Percentiles rank a stretch among this genome's conserved stretches.
These are phyloP conservation scores for Enteromius argenteus DNA, from an alignment of 2,797 vertebrate genomes.

Conservation along the genomic window DNA sequence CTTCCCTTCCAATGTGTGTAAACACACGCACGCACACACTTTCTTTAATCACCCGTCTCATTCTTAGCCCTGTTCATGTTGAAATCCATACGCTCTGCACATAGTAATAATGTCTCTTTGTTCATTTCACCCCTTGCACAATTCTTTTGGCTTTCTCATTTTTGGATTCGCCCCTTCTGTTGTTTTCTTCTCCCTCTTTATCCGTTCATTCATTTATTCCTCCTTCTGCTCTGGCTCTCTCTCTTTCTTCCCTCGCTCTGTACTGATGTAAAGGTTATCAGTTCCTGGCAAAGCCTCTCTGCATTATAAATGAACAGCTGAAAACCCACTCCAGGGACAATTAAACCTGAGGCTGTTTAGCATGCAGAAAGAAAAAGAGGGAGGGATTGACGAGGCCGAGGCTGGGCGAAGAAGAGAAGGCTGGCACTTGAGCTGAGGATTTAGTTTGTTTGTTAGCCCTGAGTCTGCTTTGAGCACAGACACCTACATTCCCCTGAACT, in stretches of 20 bases:
- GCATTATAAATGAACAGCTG: slow-evolving; percentile 70
- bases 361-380: slow-evolving; percentile 46
- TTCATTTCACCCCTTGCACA: slow-evolving; percentile 16
- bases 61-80: background rate
- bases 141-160: background rate
- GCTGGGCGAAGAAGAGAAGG: slow-evolving; percentile 22
- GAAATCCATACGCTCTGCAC: slow-evolving; percentile 5
- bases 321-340: slow-evolving; percentile 64
- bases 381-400: slow-evolving; percentile 29
- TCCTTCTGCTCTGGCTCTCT: slow-evolving; percentile 16
- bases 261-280: slow-evolving; percentile 75
- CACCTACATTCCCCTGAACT: slow-evolving; percentile 45
- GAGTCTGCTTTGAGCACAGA: slow-evolving; percentile 50
- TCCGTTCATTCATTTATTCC: slow-evolving; percentile 18
- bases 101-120: slow-evolving; percentile 33
- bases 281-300: slow-evolving; percentile 67
- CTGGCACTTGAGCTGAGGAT: slow-evolving; percentile 46
- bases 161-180: slow-evolving; percentile 28
- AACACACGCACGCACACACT: background rate
- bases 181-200: slow-evolving; percentile 31
- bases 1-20: background rate
- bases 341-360: slow-evolving; percentile 56
- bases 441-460: slow-evolving; percentile 50
- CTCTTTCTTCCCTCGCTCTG: slow-evolving; percentile 35
- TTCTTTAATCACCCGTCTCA: slow-evolving; percentile 20